Conservation (phyloP, 53 echinoderm and acorn worm species). For the Holothuria leucospilota region DNA sequence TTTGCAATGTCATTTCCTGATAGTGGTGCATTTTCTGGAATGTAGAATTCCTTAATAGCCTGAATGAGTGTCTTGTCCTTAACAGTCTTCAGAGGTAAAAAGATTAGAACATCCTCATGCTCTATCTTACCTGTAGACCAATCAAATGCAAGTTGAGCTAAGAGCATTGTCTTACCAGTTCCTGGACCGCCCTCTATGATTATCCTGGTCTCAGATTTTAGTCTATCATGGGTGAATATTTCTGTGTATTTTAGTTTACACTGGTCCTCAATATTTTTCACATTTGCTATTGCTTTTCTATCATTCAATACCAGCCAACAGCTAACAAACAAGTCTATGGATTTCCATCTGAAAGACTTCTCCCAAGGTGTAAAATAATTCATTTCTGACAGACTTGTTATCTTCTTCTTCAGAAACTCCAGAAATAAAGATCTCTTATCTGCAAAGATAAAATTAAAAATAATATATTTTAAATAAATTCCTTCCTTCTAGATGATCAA, state of each 20-base stretch:
- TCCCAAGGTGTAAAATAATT: neutral
- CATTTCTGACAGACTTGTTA: neutral
- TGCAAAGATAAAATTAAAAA: neutral
- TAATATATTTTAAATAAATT: too few relatives aligned
- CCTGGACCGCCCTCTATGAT: neutral
- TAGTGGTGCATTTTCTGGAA: neutral
- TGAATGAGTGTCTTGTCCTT: conserved; percentile 11
- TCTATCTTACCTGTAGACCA: neutral
- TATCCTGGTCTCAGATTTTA: neutral
- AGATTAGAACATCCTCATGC: neutral
- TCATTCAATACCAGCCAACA: neutral
- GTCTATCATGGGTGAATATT: conserved; percentile 6
- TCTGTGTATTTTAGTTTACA: neutral
- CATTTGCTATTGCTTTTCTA: neutral
- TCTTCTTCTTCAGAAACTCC: neutral
- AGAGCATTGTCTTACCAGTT: neutral
- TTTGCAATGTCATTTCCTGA: neutral
- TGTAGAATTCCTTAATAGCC: conserved; percentile 4
- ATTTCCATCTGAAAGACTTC: conserved; percentile 14
- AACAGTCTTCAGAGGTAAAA: neutral
- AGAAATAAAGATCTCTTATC: neutral
- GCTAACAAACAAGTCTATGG: neutral
- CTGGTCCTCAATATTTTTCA: neutral
- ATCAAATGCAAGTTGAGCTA: neutral
- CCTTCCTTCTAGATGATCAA: too few relatives aligned